A percentile compares a stretch with the other conserved stretches of the same genome.
Conservation (phyloP, 2,113 vertebrate genomes). For the Spilogale gracilis region DNA sequence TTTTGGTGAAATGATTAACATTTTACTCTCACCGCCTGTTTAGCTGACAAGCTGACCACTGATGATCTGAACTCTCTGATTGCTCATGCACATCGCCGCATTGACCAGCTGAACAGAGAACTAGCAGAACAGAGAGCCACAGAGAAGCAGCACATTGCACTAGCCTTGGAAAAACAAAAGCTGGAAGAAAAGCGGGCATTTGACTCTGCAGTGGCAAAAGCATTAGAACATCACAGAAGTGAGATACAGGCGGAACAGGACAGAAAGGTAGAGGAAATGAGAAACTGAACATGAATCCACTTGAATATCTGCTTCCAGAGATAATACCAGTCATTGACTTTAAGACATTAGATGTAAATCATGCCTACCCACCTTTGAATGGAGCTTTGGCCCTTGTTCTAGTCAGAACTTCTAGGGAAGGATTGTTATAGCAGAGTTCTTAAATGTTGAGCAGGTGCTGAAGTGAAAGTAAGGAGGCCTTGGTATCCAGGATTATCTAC, state of each 20-base stretch:
- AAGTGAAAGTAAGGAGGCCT: neutral
- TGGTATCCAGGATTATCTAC: neutral
- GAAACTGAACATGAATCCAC: neutral
- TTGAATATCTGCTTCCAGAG: neutral
- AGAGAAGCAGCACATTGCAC: conserved; percentile 94
- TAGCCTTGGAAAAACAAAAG: conserved; percentile 94
- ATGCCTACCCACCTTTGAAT: neutral
- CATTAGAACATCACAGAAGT: conserved; percentile 90
- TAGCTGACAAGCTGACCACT: conserved; percentile 92
- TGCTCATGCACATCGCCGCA: conserved; percentile 96
- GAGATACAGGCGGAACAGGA: conserved; percentile 93
- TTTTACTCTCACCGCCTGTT: conserved; percentile 28
- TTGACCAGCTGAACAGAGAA: conserved; percentile 95
- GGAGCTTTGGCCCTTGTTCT: neutral
- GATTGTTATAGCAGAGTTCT: neutral
- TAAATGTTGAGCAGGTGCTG: neutral
- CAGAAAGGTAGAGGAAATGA: conserved; percentile 90
- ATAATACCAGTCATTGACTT: neutral
- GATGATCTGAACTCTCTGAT: conserved; percentile 97
- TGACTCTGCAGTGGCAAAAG: conserved; percentile 90
- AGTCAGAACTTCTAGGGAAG: neutral
- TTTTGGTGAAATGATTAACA: conserved; percentile 39
- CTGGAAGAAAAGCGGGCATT: conserved; percentile 91
- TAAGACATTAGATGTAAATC: neutral
- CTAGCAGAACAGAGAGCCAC: conserved; percentile 94